Evolutionary conservation across 64 coral and sea anemone genomes (phyloP).

Genomic region (Catalaphyllia jardinei): DNA sequence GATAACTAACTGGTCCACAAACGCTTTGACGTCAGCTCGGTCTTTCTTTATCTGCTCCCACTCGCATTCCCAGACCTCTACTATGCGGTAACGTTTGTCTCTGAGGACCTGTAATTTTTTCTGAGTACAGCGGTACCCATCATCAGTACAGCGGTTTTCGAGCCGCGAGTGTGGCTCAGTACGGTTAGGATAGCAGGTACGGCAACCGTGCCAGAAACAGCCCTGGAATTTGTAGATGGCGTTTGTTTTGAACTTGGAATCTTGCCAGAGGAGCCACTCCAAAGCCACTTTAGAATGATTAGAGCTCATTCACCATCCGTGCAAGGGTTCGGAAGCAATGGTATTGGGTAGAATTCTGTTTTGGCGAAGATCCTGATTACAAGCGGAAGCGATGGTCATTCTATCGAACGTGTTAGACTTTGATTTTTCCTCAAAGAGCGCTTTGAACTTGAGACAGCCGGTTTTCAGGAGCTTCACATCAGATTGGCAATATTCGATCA

Average conservation of each 20-base stretch:
- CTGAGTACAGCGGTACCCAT: neutral
- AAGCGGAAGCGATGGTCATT: too few relatives aligned
- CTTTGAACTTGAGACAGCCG: neutral
- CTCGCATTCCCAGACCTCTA: neutral
- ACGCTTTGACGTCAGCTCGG: neutral
- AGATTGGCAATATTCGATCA: too few relatives aligned
- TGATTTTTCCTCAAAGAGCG: slow-evolving; percentile 5
- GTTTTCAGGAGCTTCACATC: too few relatives aligned
- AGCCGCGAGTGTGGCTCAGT: neutral
- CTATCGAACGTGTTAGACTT: slow-evolving; percentile 29
- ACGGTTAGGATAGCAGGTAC: neutral
- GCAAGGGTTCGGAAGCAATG: too few relatives aligned
- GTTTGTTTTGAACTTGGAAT: neutral
- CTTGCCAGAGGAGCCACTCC: slow-evolving; percentile 38
- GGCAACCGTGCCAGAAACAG: too few relatives aligned
- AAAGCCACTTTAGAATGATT: too few relatives aligned
- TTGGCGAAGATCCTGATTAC: slow-evolving; percentile 24
- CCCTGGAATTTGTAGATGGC: slow-evolving; percentile 1
- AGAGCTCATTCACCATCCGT: too few relatives aligned
- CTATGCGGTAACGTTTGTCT: neutral
- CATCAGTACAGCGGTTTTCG: neutral
- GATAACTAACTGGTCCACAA: neutral
- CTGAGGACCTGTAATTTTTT: neutral
- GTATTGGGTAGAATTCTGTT: too few relatives aligned
- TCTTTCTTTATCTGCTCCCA: neutral